Evolutionary conservation across 2,113 vertebrate species (phyloP).

Genomic region (Gallinago media): DNA sequence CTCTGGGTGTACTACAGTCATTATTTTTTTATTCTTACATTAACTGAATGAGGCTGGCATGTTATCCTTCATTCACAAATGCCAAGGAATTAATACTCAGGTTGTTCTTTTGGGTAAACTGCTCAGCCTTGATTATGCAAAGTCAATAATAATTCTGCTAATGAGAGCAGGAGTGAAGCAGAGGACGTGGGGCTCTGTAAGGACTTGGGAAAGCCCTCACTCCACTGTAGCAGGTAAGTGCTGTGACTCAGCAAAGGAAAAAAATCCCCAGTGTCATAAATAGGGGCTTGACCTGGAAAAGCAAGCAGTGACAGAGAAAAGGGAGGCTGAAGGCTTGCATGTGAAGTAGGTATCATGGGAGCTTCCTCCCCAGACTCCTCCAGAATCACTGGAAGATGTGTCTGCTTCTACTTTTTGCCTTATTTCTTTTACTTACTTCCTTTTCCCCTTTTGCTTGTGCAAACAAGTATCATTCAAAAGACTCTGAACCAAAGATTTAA

Average conservation of each 20-base stretch:
- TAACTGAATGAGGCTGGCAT: background rate
- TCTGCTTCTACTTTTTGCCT: background rate
- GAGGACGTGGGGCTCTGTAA: background rate
- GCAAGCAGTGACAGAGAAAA: background rate
- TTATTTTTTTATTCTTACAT: conserved; percentile 25
- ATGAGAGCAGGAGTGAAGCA: background rate
- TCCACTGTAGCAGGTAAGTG: background rate
- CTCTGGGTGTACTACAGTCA: background rate
- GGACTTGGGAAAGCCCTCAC: background rate
- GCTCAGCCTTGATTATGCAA: background rate
- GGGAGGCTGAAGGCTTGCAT: background rate
- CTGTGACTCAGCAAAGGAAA: background rate
- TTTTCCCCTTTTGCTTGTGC: background rate
- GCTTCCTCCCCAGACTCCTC: background rate
- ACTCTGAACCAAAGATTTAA: background rate
- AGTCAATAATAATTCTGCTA: background rate
- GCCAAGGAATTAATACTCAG: background rate
- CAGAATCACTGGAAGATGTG: background rate
- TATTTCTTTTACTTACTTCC: background rate
- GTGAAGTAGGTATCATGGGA: background rate
- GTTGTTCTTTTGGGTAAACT: conserved; percentile 16
- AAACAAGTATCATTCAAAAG: background rate
- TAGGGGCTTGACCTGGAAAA: background rate
- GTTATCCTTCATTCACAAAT: background rate
- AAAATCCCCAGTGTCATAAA: background rate